Evolutionary conservation across 64 coral and sea anemone genomes (phyloP).

Genomic region (Orbicella faveolata): DNA sequence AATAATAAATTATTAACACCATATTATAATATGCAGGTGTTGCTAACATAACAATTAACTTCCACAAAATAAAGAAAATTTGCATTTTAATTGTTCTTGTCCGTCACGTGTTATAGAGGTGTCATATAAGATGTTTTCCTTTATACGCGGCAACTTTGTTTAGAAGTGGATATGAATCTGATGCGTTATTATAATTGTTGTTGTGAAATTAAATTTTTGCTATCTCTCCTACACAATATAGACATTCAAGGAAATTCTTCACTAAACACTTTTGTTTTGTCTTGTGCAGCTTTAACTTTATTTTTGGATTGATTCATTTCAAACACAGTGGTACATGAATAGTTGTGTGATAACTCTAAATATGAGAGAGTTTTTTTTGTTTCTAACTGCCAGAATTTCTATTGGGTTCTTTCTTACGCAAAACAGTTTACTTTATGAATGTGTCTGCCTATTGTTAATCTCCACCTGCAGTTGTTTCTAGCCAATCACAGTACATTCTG

Average conservation of each 20-base stretch:
- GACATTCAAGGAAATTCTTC: too few species aligned
- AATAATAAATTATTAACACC: background rate
- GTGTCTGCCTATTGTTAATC: background rate
- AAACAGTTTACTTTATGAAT: background rate
- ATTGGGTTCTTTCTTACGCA: slow-evolving; percentile 7
- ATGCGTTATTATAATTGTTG: background rate
- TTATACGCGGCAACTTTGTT: background rate
- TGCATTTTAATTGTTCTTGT: background rate
- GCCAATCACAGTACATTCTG: slow-evolving; percentile 9
- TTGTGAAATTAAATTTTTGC: background rate
- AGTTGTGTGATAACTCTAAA: background rate
- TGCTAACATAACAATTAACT: background rate
- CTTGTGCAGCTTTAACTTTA: too few species aligned
- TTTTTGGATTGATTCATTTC: too few species aligned
- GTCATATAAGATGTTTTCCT: background rate
- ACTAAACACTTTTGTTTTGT: too few species aligned
- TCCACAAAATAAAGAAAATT: background rate
- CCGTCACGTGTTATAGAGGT: background rate
- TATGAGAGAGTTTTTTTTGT: background rate
- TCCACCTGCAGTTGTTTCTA: slow-evolving; percentile 15
- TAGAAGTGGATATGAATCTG: background rate
- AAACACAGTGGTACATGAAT: background rate
- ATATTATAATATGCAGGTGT: background rate
- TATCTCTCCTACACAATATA: background rate
- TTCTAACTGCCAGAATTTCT: background rate